Base-by-base conservation (phyloP, 2,888 invertebrate genomes). In the Catocala sponsa region DNA sequence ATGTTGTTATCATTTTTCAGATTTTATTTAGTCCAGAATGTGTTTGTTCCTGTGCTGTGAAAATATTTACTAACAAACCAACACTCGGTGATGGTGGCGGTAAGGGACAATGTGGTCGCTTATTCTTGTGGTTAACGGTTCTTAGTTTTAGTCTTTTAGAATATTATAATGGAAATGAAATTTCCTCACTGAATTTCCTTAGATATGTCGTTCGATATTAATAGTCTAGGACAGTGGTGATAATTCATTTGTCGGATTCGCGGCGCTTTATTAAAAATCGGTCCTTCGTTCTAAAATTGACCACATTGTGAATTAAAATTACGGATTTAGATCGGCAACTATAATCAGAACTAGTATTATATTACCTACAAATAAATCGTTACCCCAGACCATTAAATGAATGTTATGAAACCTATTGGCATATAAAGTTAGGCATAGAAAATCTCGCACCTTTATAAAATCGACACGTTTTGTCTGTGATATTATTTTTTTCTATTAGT, bases 1-100 rank as follows among this genome's bases (percentile, higher is more conserved):
- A 91, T 89, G 91, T 92, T 94, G 92, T 94, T 93, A 94, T 93
- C 90, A 90, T 92, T 92, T 87, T 93, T 92, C 94, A 94, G 91
- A 94, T 94, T 94, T 94, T 94, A 94, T 94, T 93, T 91, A 93
- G 91, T 92, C 92, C 94, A 92, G 89, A 92, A 92, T 94, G 90
- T 88, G 91, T 94, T 93, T 92, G 92, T 92, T 92, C 90, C 89
- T 91, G 92, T 88, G 93, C 93, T 94, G 92, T 94, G 94, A 92
- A 88, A 89, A 88, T 88, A 83, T 86, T 87, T 87, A 87, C 82
- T 84, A 88, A 90, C 93, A 92, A 93, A 92, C 91, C 93, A 92
- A 94, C 93, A 92, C 92, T 86, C 68, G 74, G 81, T 80, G 81
- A 59, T 65, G 78, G 74, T 79, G 77, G 80, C 71, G 81, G 84